Conservation (phyloP, 2,797 vertebrate species). For the Hephaestus fuliginosus region DNA sequence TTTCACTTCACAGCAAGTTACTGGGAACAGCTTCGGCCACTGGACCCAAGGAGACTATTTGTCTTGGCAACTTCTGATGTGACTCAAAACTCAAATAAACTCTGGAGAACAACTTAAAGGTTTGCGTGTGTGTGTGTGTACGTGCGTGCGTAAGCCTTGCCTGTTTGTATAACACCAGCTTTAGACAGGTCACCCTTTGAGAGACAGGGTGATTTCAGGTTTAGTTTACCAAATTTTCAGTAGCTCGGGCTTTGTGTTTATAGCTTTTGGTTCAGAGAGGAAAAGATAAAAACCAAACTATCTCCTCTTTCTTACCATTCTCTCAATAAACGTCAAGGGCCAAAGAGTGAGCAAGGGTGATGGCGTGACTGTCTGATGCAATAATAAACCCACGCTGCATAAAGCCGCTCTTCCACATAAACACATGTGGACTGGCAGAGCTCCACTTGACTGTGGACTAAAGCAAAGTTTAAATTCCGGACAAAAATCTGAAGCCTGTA, state of each 20-base stretch:
- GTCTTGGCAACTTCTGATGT: conserved; percentile 68
- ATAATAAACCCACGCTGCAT: conserved; percentile 66
- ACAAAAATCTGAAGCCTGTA: conserved; percentile 47
- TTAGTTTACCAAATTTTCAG: conserved; percentile 58
- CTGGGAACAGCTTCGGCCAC: conserved; percentile 65
- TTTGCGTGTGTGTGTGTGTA: conserved; percentile 29
- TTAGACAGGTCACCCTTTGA: conserved; percentile 59
- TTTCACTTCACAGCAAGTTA: conserved; percentile 66
- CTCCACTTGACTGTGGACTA: conserved; percentile 52
- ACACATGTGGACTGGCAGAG: conserved; percentile 71
- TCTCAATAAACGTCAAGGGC: conserved; percentile 61
- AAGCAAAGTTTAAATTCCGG: conserved; percentile 59
- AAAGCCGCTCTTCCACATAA: conserved; percentile 68
- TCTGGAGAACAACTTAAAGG: conserved; percentile 60
- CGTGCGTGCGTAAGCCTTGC: not conserved
- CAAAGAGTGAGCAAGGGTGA: conserved; percentile 57
- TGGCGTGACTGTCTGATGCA: conserved; percentile 64
- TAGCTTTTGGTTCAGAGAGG: conserved; percentile 36
- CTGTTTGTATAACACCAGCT: conserved; percentile 52
- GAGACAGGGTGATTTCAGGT: conserved; percentile 49
- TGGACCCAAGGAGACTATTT: conserved; percentile 62
- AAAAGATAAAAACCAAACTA: conserved; percentile 52
- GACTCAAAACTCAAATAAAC: conserved; percentile 71
- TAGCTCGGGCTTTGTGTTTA: conserved; percentile 46
- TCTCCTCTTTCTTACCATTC: conserved; percentile 43